These are phyloP conservation scores for Elgaria multicarinata DNA, from an alignment of 2,113 vertebrate species.

Conservation along the genomic window DNA sequence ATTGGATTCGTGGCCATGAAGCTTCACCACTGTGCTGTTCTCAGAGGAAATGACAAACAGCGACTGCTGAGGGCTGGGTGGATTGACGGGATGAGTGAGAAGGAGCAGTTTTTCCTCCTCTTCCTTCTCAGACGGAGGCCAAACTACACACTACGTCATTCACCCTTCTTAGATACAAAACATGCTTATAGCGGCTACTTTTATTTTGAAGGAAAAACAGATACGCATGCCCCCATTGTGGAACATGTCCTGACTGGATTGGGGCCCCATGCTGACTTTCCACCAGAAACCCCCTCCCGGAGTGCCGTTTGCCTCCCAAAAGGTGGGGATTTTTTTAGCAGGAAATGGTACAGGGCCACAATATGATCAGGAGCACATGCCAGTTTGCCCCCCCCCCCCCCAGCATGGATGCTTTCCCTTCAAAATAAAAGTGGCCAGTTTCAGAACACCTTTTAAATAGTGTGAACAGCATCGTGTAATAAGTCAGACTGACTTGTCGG, in stretches of 20 bases:
- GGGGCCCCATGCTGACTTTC: not conserved
- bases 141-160: not conserved
- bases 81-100: not conserved
- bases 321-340: not conserved
- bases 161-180: not conserved
- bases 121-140: not conserved
- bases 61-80: not conserved
- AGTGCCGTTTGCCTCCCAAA: not conserved
- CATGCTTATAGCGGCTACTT: not conserved
- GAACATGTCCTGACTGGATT: not conserved
- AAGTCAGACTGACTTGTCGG: not conserved
- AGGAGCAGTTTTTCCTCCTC: not conserved
- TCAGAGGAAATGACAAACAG: not conserved
- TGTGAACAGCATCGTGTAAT: not conserved
- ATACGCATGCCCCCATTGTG: not conserved
- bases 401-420: not conserved
- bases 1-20: not conserved
- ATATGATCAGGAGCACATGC: not conserved
- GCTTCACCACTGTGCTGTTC: not conserved
- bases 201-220: not conserved
- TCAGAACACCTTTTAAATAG: not conserved
- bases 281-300: not conserved
- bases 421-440: not conserved
- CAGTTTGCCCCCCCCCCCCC: not conserved
- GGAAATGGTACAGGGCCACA: not conserved